Evolutionary conservation across 2,113 vertebrate species (phyloP).

Genomic region (Pantherophis guttatus): DNA sequence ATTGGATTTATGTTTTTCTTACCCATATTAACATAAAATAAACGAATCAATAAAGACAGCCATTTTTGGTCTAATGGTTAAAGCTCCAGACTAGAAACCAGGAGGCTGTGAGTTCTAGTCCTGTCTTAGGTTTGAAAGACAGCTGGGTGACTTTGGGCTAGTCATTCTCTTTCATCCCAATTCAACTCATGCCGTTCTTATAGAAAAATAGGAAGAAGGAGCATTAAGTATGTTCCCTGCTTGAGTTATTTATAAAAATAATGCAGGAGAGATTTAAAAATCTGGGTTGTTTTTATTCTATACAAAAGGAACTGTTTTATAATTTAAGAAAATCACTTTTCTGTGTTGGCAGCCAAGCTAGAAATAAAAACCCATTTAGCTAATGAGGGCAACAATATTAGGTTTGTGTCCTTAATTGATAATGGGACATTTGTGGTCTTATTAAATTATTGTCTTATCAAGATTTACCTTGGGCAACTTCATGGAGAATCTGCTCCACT

Average conservation of each 20-base stretch:
- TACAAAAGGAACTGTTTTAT: background rate
- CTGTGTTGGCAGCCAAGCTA: background rate
- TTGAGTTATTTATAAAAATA: background rate
- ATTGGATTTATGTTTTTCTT: background rate
- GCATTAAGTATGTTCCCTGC: background rate
- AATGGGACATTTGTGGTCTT: background rate
- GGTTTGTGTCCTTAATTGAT: background rate
- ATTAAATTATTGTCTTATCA: background rate
- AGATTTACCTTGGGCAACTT: background rate
- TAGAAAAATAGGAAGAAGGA: background rate
- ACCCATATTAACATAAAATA: background rate
- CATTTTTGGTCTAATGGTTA: background rate
- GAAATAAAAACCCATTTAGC: background rate
- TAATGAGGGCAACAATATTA: background rate
- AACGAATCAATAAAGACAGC: background rate
- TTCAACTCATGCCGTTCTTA: background rate
- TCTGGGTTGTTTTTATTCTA: background rate
- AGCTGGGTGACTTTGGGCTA: background rate
- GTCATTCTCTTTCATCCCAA: background rate
- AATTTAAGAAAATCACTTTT: background rate
- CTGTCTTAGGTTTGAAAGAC: background rate
- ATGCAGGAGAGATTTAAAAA: background rate
- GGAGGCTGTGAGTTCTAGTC: background rate
- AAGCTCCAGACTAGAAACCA: background rate
- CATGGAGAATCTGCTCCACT: background rate